These are phyloP conservation scores for Betta splendens DNA, from an alignment of 2,797 vertebrate genomes.

Conservation along the genomic window DNA sequence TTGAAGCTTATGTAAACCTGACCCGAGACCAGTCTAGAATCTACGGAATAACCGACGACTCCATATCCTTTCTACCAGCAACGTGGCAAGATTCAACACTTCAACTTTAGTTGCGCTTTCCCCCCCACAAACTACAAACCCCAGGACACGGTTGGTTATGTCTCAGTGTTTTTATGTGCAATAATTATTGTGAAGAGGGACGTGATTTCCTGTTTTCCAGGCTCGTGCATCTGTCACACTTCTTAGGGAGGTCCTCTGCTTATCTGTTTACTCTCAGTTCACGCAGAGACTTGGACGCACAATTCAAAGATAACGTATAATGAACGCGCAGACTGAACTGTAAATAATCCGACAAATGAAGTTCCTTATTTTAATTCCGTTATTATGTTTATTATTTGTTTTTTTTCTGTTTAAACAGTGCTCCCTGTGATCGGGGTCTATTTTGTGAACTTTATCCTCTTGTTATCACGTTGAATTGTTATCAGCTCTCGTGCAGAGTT, in stretches of 20 bases:
- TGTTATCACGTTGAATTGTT: constrained; percentile 57
- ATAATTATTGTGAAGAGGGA: neutral
- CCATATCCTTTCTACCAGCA: constrained; percentile 51
- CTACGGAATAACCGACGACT: too few species aligned
- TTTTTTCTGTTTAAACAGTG: neutral
- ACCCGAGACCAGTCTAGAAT: constrained; percentile 41
- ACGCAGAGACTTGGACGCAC: constrained; percentile 13
- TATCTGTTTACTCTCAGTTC: constrained; percentile 41
- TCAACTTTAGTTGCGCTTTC: constrained; percentile 7
- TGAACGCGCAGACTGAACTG: neutral
- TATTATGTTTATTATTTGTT: neutral
- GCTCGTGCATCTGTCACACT: constrained; percentile 51
- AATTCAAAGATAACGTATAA: constrained; percentile 11
- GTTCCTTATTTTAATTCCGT: neutral
- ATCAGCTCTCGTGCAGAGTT: constrained; percentile 53
- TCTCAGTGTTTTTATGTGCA: neutral
- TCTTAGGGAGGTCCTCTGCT: constrained; percentile 28
- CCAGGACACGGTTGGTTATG: neutral
- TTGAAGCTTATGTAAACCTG: constrained; percentile 7
- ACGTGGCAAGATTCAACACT: constrained; percentile 62
- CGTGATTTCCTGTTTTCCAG: constrained; percentile 34
- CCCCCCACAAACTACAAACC: neutral
- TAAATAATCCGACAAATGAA: neutral
- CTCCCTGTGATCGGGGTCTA: neutral
- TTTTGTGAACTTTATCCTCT: constrained; percentile 63